Evolutionary conservation across 2,888 invertebrate species (phyloP).

Genomic region (Agrenia bidenticulata): DNA sequence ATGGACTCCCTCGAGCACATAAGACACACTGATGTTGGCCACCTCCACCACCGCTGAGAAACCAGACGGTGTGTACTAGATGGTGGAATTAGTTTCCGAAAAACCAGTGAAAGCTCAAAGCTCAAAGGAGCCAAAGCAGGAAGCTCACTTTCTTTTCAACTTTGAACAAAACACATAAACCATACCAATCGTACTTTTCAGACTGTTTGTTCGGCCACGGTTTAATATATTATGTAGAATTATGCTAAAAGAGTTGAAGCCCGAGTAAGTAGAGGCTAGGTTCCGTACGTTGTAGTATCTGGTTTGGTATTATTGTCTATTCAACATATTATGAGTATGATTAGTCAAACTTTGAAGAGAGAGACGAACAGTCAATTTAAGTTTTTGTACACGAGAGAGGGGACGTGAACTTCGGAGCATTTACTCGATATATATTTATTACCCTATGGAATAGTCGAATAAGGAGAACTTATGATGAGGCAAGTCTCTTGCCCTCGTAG

Average conservation of each 20-base stretch:
- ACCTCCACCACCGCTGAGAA: not conserved
- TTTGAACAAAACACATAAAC: slow-evolving; percentile 3
- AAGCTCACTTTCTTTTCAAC: not conserved
- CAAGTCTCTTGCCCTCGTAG: no score
- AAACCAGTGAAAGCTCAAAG: not conserved
- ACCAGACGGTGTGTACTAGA: not conserved
- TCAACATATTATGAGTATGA: slow-evolving; percentile 8
- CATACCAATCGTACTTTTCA: slow-evolving; percentile 4
- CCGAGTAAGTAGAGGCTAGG: no score
- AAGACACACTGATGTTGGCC: slow-evolving; percentile 11
- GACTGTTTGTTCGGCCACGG: not conserved
- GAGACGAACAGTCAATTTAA: slow-evolving; percentile 13
- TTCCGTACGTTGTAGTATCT: no score
- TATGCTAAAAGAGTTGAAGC: no score
- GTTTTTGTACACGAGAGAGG: not conserved
- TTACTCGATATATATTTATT: no score
- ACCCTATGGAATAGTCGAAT: no score
- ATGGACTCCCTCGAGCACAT: slow-evolving; percentile 17
- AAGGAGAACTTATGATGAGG: no score
- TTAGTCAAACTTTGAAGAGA: not conserved
- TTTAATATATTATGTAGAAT: no score
- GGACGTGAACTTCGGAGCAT: no score
- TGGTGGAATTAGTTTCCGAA: not conserved
- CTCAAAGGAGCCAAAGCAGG: not conserved
- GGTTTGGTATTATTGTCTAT: no score